Conservation (phyloP, 2,888 invertebrate genomes). For the Pseudococcus jackbeardsleyi region DNA sequence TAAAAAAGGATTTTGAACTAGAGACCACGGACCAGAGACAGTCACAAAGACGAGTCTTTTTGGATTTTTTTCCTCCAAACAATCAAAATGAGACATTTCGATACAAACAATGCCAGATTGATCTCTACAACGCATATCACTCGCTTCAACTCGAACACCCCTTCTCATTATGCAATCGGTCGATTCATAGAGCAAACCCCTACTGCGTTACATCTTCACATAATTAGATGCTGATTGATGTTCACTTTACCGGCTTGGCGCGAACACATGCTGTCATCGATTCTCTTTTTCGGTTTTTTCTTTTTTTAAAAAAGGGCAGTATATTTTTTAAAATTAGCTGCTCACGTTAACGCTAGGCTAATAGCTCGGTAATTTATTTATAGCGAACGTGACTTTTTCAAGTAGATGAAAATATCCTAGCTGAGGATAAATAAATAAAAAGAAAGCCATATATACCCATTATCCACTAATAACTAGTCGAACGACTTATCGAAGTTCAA, state of each 20-base stretch:
- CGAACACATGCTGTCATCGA: slow-evolving; percentile 33
- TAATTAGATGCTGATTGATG: slow-evolving; percentile 30
- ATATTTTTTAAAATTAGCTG: slow-evolving; percentile 21
- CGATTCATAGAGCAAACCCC: neutral
- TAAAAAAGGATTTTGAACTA: no score
- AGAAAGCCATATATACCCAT: slow-evolving; percentile 12
- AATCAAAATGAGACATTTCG: no score
- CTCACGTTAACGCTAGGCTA: neutral
- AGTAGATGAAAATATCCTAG: neutral
- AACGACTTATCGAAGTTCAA: slow-evolving; percentile 7
- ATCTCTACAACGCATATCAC: no score
- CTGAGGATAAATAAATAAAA: slow-evolving; percentile 25
- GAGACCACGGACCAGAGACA: no score
- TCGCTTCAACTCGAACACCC: neutral
- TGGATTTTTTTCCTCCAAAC: no score
- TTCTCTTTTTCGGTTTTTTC: neutral
- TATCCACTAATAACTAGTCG: slow-evolving; percentile 15
- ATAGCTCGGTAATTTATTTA: slow-evolving; percentile 5
- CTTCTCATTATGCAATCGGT: neutral
- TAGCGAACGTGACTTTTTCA: slow-evolving; percentile 2
- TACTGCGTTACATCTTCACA: neutral
- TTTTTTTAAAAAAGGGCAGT: slow-evolving; percentile 12
- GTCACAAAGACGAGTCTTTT: no score
- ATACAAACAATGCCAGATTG: no score
- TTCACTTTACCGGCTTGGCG: neutral